A percentile compares a stretch with the other conserved stretches of the same genome.
These are phyloP conservation scores for Scaptomyza montana DNA, from an alignment of 1,140 invertebrate genomes.

Conservation along the genomic window DNA sequence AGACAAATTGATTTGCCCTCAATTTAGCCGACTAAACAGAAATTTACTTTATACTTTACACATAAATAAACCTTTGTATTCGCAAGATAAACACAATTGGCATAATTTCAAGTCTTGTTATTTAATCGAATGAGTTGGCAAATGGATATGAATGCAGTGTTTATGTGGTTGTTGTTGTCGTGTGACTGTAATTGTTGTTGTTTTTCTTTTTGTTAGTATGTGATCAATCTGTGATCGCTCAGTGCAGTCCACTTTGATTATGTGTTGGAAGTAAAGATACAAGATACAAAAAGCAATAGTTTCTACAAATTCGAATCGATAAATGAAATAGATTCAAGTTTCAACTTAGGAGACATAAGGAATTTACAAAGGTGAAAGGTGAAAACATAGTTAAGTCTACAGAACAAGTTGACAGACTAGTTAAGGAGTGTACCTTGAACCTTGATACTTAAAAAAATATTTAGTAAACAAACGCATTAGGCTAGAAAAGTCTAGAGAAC, in stretches of 20 bases:
- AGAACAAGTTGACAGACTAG: too few relatives aligned
- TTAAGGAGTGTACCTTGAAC: too few relatives aligned
- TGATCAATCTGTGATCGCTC: background rate
- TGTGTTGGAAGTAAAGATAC: background rate
- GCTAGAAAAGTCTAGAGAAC: too few relatives aligned
- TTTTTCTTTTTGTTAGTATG: slow-evolving; percentile 7
- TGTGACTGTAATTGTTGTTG: background rate
- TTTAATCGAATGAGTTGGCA: slow-evolving; percentile 51
- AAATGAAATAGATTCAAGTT: background rate
- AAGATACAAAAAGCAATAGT: background rate
- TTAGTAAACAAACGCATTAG: too few relatives aligned
- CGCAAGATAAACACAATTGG: slow-evolving; percentile 44
- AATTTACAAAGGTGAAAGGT: background rate
- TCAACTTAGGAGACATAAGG: too few relatives aligned
- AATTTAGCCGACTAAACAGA: slow-evolving; percentile 18
- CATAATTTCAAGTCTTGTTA: slow-evolving; percentile 44
- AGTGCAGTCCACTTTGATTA: background rate
- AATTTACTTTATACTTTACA: background rate
- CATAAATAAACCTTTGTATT: slow-evolving; percentile 12
- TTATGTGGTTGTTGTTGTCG: slow-evolving; percentile 5
- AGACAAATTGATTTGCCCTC: slow-evolving; percentile 39
- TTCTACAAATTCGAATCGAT: background rate
- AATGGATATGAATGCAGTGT: slow-evolving; percentile 31
- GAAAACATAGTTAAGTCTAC: too few relatives aligned
- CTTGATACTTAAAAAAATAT: too few relatives aligned